phyloP scores from a whole-genome alignment of 2,797 vertebrate species.

The Helicolenus hilgendorfi region DNA sequence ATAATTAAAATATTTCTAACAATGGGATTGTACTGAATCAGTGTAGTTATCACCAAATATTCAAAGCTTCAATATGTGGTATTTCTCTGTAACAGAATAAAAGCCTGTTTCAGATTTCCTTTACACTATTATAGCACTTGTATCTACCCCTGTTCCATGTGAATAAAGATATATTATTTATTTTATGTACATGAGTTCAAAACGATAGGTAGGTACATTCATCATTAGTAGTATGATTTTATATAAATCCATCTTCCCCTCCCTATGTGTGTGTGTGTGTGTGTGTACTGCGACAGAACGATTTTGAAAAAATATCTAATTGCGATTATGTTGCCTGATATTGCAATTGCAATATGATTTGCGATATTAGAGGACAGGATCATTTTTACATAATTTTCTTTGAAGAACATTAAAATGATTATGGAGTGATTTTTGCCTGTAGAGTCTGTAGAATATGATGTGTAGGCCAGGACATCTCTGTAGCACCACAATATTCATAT shows the following conservation, averaged over 20 bases:
- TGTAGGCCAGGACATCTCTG: too few species aligned
- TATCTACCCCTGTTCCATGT: background rate
- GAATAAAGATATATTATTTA: background rate
- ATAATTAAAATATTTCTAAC: background rate
- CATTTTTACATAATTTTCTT: too few species aligned
- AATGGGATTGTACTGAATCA: too few species aligned
- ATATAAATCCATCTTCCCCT: background rate
- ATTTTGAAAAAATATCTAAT: too few species aligned
- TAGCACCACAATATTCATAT: too few species aligned
- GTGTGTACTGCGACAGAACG: accelerated
- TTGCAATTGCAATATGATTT: too few species aligned
- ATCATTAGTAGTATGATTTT: background rate
- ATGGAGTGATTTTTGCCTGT: too few species aligned
- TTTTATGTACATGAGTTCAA: background rate
- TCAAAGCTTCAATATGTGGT: background rate
- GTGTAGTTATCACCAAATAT: background rate
- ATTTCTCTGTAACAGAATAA: background rate
- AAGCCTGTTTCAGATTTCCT: background rate
- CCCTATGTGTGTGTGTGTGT: background rate
- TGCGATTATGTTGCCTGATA: too few species aligned
- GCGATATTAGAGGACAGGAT: too few species aligned
- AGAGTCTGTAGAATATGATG: too few species aligned
- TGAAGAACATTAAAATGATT: too few species aligned
- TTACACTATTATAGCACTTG: background rate
- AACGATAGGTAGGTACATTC: background rate